Evolutionary conservation across 2,113 vertebrate species (phyloP), one percentile per base, ranked within the genome.

Genomic region (Eolophus roseicapilla): DNA sequence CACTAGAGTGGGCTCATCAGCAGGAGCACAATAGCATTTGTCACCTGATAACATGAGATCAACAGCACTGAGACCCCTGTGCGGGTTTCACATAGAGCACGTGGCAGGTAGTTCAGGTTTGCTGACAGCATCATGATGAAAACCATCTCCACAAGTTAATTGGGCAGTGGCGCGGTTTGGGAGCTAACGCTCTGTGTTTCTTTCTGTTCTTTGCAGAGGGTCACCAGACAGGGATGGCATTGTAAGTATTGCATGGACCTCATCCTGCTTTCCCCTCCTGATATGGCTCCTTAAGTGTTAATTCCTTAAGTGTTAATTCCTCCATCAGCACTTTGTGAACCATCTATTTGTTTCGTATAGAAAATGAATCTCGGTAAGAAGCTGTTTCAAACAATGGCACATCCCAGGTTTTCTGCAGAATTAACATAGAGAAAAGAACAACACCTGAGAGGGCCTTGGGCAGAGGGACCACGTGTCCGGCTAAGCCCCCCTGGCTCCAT

Each of bases 171-270:
- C 3, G 50, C 1, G 2, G 31, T 33, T 9, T 21, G 37, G 85
- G 68, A 41, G 20, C 65, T 96, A 82, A 96, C 33, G 0, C 3
- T 20, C 55, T 92, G 43, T 20, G 1, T 80, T 46, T 93, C 67
- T 97, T 82, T 88, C 39, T 97, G 76, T 96, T 88, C 90, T 37
- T 95, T 97, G 76, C 98, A 99, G 99, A 85, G 99, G 99, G 79
- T 99, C 99, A 21, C 99, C 99, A 35, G 99, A 99, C 98, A 98
- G 98, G 98, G 99, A 99, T 47, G 98, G 98, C 97, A 98, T 98
- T 83, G 99, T 99, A 98, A 99, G 99, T 98, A 98, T 96, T 59
- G 87, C 87, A 77, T 33, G 2, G 65, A 6, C n/a, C 50, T 35
- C n/a, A 19, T 33, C 62, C 92, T 10, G 19, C 46, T 23, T 9